Conservation (phyloP, 2,888 invertebrate genomes). For the Patella caerulea region DNA sequence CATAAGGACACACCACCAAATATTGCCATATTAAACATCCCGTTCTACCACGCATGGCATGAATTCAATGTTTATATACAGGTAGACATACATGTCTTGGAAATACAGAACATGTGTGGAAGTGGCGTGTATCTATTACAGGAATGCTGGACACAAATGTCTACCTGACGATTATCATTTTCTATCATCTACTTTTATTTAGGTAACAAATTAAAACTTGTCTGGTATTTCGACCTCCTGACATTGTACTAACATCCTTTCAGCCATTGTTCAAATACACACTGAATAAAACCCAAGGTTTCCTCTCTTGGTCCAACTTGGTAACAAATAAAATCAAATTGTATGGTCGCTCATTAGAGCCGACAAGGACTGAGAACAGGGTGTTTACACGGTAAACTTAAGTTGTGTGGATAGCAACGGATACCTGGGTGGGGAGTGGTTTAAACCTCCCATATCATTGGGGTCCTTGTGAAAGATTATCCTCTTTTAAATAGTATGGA, state of each 20-base stretch:
- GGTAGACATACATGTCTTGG: too few species aligned
- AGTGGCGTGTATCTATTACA: too few species aligned
- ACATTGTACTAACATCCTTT: slow-evolving; percentile 9
- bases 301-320: not conserved
- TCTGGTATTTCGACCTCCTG: not conserved
- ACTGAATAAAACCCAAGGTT: not conserved
- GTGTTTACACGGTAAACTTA: not conserved
- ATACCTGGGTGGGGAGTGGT: not conserved
- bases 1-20: too few species aligned
- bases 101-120: too few species aligned
- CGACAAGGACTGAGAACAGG: not conserved
- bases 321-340: not conserved
- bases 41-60: too few species aligned
- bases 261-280: not conserved
- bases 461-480: not conserved
- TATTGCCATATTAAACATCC: too few species aligned
- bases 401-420: not conserved
- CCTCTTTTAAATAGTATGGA: too few species aligned
- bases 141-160: too few species aligned
- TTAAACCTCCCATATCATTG: not conserved
- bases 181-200: too few species aligned
- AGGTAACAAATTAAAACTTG: not conserved
- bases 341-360: not conserved
- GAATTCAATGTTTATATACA: too few species aligned
- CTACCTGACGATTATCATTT: too few species aligned